phyloP scores from a whole-genome alignment of 23 tunicate species.

The Phallusia fumigata region DNA sequence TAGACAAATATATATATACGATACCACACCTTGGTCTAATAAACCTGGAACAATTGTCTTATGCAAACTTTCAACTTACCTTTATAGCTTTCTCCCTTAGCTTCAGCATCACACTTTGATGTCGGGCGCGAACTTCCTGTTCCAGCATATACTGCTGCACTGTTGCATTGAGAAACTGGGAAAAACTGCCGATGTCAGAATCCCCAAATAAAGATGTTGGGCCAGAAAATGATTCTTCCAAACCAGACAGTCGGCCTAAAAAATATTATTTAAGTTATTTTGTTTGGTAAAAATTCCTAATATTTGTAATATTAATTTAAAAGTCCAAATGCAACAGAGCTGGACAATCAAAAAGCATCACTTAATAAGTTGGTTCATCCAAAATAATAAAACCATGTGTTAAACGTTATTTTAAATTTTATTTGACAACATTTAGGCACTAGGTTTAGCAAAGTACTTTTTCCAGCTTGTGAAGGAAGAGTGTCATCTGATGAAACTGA shows the following conservation, averaged over 20 bases:
- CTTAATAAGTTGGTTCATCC: too few relatives aligned
- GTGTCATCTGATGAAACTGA: slow-evolving; percentile 47
- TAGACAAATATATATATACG: too few relatives aligned
- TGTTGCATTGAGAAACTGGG: slow-evolving; percentile 55
- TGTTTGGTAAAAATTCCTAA: background rate
- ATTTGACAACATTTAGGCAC: too few relatives aligned
- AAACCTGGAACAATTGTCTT: too few relatives aligned
- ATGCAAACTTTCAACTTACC: slow-evolving; percentile 18
- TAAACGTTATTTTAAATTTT: too few relatives aligned
- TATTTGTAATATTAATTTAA: too few relatives aligned
- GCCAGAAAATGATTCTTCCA: slow-evolving; percentile 35
- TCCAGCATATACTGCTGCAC: slow-evolving; percentile 79
- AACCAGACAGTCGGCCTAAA: slow-evolving; percentile 15
- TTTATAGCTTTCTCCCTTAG: slow-evolving; percentile 86
- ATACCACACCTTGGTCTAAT: too few relatives aligned
- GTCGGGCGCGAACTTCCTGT: slow-evolving; percentile 67
- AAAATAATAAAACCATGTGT: too few relatives aligned
- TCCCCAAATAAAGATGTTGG: slow-evolving; percentile 56
- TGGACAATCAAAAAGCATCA: too few relatives aligned
- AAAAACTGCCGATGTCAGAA: slow-evolving; percentile 42
- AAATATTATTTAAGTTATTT: background rate
- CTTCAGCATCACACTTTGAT: slow-evolving; percentile 71
- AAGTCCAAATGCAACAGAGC: too few relatives aligned
- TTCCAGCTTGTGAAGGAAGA: slow-evolving; percentile 5
- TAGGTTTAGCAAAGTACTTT: background rate